Base-by-base conservation (phyloP, 2,888 invertebrate species). In the Amblyjoppa fuscipennis region DNA sequence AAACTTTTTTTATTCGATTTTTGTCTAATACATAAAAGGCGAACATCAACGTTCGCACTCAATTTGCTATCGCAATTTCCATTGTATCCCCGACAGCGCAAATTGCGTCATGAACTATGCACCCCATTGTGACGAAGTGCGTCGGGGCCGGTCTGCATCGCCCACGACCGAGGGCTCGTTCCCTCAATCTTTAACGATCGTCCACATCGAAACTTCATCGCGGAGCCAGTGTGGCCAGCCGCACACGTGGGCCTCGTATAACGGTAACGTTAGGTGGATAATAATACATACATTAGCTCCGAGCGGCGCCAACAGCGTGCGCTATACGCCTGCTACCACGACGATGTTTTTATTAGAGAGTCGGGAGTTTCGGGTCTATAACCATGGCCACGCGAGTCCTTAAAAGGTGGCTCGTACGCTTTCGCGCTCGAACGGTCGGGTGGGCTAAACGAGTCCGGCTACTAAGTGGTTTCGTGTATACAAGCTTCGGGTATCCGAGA, bases 381-480 rank as follows among this genome's bases (percentile, higher is more conserved):
- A 66, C 16, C 61, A 1, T 9, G 13, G 51, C n/a, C 34, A 61
- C 25, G 69, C 53, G 59, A 78, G 31, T 61, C 25, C 38, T 28
- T 64, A 51, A 34, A 41, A 5, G 79, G 69, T 70, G 5, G 79
- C 51, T 75, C 51, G 31, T 49, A 75, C 38, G 73, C 38, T 53
- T 74, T 31, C 61, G 69, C 69, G 71, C 59, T 38, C 61, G 38
- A 51, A 28, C 56, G 68, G 38, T 20, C 61, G 31, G 6, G 13
- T 51, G 68, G 70, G 74, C 49, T 69, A 69, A 84, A 84, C 84
- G 71, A 77, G 81, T 81, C 64, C 9, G 20, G 68, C 68, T 69
- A 81, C 73, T 84, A 84, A 81, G 84, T 84, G 84, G 81, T 81
- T 74, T 20, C 68, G 73, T 69, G 59, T 73, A 69, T 84, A 74